Base-by-base conservation (phyloP, 2,888 invertebrate species). In the Catocala fraxini region DNA sequence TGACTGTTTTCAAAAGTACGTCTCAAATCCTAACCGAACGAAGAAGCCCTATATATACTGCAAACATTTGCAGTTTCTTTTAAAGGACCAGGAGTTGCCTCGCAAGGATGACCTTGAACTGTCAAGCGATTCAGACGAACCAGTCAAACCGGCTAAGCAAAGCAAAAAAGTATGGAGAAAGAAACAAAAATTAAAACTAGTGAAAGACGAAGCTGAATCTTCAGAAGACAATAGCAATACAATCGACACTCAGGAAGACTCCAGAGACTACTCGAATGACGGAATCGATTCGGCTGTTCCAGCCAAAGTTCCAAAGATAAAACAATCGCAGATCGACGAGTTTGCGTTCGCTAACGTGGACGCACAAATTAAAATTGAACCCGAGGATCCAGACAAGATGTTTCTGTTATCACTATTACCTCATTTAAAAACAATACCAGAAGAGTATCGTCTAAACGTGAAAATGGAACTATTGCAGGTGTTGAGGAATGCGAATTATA, bases 401-500 rank as follows among this genome's bases (percentile, higher is more conserved):
- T 94, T 94, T 63, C 82, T 94, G 4, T 56, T 94, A 25, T 94
- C 94, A 1, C 80, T 94, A 0, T 71, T 93, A 15, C 93, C 93
- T 4, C 93, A 93, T 78, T 74, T 94, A 39, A 93, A 89, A 69
- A 79, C 89, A 0, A 84, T 94, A 62, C 93, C 93, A 0, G 92
- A 93, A 43, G 86, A 89, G 51, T 81, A 80, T 53, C 81, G 89
- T 2, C 72, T 94, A 5, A 90, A 89, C 46, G 90, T 87, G 7
- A 93, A 94, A 81, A 88, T 94, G 87, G 91, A 93, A 61, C 68
- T 94, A 55, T 90, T 94, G 92, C 89, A 91, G 68, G 92, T 94
- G 15, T 72, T 94, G 45, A 82, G 88, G 58, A 92, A 90, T 63
- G 92, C 91, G 0, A 88, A 87, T 64, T 87, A 83, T 54, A 83